Evolutionary conservation across 2,113 vertebrate genomes (phyloP).

Genomic region (Rhinichthys klamathensis): DNA sequence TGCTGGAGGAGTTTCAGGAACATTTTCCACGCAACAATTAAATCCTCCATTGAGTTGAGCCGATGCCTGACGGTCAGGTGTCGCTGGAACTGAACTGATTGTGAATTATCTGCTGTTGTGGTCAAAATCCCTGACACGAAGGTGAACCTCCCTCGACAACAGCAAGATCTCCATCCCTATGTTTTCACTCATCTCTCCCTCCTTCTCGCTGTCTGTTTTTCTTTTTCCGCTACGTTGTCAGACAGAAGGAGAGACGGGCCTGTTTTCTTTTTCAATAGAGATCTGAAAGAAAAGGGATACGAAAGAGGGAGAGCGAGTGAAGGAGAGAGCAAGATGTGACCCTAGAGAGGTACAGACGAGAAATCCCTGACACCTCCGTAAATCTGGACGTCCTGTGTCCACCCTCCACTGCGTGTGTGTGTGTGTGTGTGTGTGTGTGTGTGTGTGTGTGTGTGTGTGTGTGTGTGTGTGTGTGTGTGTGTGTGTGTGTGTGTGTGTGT

Average conservation of each 20-base stretch:
- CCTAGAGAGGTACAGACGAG: slow-evolving; percentile 54
- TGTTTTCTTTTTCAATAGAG: slow-evolving; percentile 56
- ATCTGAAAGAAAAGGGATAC: slow-evolving; percentile 43
- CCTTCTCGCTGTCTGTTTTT: slow-evolving; percentile 39
- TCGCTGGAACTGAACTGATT: slow-evolving; percentile 15
- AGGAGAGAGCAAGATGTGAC: slow-evolving; percentile 28
- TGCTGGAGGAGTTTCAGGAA: slow-evolving; percentile 16
- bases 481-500: slow-evolving; percentile 36
- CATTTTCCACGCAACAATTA: slow-evolving; percentile 36
- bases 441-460: slow-evolving; percentile 33
- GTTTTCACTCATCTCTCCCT: slow-evolving; percentile 48
- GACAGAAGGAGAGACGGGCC: slow-evolving; percentile 41
- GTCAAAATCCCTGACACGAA: slow-evolving; percentile 25
- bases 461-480: slow-evolving; percentile 39
- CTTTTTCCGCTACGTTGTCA: slow-evolving; percentile 58
- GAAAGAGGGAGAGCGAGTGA: slow-evolving; percentile 9
- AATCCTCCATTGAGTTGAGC: slow-evolving; percentile 35
- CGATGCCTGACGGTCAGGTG: slow-evolving; percentile 39
- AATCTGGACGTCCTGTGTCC: slow-evolving; percentile 54
- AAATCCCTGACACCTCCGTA: slow-evolving; percentile 61
- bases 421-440: no score
- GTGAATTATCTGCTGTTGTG: slow-evolving; percentile 29
- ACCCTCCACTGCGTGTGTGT: slow-evolving; percentile 24
- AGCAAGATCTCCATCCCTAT: slow-evolving; percentile 54
- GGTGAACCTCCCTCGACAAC: slow-evolving; percentile 57